These are phyloP conservation scores for Cinclus cinclus DNA, from an alignment of 2,113 vertebrate genomes.

Conservation along the genomic window DNA sequence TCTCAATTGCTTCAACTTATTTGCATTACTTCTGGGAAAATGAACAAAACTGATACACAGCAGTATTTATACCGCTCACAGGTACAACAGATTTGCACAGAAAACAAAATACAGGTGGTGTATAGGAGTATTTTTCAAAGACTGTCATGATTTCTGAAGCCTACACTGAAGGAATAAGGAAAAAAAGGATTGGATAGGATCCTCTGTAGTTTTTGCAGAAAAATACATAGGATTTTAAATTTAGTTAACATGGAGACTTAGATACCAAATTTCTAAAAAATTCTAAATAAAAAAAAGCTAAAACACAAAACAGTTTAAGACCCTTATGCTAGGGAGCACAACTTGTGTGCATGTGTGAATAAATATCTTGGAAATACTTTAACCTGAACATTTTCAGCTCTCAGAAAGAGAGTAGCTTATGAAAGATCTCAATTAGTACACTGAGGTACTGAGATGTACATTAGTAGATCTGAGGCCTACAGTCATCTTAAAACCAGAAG, in stretches of 20 bases:
- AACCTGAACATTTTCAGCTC: neutral
- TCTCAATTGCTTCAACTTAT: neutral
- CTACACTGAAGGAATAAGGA: neutral
- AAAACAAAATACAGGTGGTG: neutral
- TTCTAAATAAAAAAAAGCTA: neutral
- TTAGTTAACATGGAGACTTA: neutral
- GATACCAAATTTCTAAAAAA: neutral
- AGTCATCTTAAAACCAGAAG: neutral
- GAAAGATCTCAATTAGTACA: neutral
- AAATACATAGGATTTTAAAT: neutral
- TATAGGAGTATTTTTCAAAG: neutral
- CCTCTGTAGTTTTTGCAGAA: neutral
- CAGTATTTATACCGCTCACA: neutral
- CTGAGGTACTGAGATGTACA: neutral
- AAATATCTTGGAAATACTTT: neutral
- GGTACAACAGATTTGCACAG: neutral
- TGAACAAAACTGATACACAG: neutral
- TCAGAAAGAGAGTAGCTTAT: neutral
- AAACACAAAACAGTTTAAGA: neutral
- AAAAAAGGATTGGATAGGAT: neutral
- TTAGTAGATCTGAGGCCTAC: neutral
- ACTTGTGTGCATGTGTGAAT: rapidly evolving
- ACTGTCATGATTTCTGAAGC: neutral
- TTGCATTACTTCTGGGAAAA: neutral
- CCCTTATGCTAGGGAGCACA: neutral